Evolutionary conservation across 1,140 invertebrate genomes (phyloP).

Genomic region (Amphibalanus amphitrite): DNA sequence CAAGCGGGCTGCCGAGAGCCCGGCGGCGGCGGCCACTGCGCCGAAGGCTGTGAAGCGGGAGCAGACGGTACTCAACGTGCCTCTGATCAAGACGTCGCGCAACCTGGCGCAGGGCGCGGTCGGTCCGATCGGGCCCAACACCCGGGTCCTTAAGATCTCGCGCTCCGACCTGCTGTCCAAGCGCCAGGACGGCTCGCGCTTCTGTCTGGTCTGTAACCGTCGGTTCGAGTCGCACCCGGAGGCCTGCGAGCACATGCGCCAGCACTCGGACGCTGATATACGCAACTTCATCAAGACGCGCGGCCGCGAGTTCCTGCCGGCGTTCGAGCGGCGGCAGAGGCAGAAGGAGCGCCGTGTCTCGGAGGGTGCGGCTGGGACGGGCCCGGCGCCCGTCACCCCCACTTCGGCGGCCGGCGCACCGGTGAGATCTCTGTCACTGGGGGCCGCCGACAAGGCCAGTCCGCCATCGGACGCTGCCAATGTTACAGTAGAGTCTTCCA

Average conservation of each 20-base stretch:
- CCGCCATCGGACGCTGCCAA: no score
- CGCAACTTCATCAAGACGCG: background rate
- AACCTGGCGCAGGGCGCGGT: background rate
- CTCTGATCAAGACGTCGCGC: background rate
- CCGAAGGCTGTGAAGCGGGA: background rate
- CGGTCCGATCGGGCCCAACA: background rate
- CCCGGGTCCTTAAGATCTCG: background rate
- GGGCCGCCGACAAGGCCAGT: no score
- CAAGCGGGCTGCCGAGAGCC: background rate
- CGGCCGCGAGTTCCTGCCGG: background rate
- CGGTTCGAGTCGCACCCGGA: background rate
- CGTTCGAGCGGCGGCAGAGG: background rate
- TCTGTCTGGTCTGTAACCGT: background rate
- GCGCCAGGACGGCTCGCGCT: background rate
- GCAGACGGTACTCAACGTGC: background rate
- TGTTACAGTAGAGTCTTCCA: background rate
- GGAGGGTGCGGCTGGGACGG: no score
- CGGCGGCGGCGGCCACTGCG: no score
- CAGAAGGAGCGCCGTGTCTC: background rate
- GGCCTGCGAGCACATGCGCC: background rate
- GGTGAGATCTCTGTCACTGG: no score
- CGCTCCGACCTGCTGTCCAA: background rate
- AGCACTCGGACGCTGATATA: background rate
- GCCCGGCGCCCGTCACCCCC: background rate
- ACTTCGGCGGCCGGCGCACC: no score